Base-by-base conservation (phyloP, 2,888 invertebrate genomes). In the Drosophila koepferae region DNA sequence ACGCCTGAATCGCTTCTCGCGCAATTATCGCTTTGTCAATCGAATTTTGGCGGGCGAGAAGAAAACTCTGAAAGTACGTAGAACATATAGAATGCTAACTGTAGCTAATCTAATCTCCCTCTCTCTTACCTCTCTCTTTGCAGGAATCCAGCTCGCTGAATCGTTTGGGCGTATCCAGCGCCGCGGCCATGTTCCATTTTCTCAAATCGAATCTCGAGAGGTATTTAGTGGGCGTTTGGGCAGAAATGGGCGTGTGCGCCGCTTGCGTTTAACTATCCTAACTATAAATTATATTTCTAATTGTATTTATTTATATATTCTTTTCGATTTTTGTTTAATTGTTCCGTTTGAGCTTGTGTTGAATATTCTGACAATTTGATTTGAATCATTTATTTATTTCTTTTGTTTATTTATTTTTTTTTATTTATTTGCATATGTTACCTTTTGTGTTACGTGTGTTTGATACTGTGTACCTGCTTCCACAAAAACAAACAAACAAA, bases 21-120 rank as follows among this genome's bases (percentile, higher is more conserved):
- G 97, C 63, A 99, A 99, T 93, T 99, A 99, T 93, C 95, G 99
- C 90, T 98, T 98, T 92, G 98, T 99, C 0, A 97, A 99, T 31
- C 96, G 96, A 81, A 97, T 98, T 36, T 94, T 99, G 63, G 95
- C 96, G 0, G 95, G 96, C 72, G 99, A 99, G 92, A 99, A 99
- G 94, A 97, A 96, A 92, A 94, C 95, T 64, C 93, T 99, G 2
- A 99, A 98, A 95, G 98, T 97, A 93, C 78, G 85, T 69, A 1
- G 38, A 0, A 28, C 20, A 18, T 4, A n/a, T 20, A 2, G 41
- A 36, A 40, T 18, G 23, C 8, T 12, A 8, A 49, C 38, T 53
- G 44, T 72, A 55, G 18, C 18, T 16, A 3, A 3, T 14, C 12
- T 23, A 7, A 46, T 16, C 18, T 20, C 2, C 3, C 49, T 12